Evolutionary conservation across 2,113 vertebrate genomes (phyloP).

Genomic region (Loxodonta africana): DNA sequence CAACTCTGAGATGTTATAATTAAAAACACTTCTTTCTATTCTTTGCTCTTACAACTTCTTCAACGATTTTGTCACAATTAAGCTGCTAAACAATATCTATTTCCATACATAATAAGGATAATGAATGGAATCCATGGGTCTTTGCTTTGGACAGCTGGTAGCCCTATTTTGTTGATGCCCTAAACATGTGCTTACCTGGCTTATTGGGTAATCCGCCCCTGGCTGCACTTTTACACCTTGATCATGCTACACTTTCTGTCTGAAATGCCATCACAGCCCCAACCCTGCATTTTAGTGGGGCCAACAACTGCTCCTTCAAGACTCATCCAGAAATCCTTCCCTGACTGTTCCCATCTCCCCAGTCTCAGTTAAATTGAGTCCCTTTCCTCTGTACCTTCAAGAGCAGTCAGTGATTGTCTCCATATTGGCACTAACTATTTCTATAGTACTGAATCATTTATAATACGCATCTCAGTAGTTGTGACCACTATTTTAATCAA

Average conservation of each 20-base stretch:
- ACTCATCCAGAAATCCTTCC: conserved; percentile 17
- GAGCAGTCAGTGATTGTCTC: neutral
- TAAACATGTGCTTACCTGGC: too few species aligned
- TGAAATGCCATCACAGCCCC: neutral
- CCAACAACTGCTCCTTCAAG: conserved; percentile 6
- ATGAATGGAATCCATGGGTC: too few species aligned
- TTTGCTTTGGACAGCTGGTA: too few species aligned
- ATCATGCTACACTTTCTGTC: neutral
- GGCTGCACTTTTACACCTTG: neutral
- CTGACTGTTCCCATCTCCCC: neutral
- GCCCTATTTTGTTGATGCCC: too few species aligned
- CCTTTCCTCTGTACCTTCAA: conserved; percentile 26
- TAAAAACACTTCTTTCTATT: too few species aligned
- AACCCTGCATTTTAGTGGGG: neutral
- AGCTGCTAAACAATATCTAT: too few species aligned
- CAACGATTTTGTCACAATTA: too few species aligned
- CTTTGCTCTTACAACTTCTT: too few species aligned
- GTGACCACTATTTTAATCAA: conserved; percentile 27
- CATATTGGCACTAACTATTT: neutral
- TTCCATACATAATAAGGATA: too few species aligned
- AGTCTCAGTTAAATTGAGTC: neutral
- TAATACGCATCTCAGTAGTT: neutral
- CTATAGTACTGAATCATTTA: neutral
- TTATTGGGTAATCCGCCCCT: too few species aligned
- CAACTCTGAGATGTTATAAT: too few species aligned